Base-by-base conservation (phyloP, 2,888 invertebrate species). In the Noctua fimbriata region DNA sequence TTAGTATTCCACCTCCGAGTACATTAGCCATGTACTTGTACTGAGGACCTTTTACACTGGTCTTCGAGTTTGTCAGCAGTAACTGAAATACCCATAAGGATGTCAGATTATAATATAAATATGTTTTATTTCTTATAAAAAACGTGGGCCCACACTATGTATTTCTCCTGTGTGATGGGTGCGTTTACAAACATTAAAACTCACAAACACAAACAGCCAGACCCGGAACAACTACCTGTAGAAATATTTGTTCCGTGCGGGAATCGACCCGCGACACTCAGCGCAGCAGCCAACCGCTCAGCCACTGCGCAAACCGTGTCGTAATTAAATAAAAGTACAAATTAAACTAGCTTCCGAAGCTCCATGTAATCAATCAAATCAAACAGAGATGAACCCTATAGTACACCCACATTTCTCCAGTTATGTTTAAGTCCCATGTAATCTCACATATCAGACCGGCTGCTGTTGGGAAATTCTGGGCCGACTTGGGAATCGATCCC, bases 21-120 rank as follows among this genome's bases (percentile, higher is more conserved):
- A 94, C 66, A 47, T 94, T 91, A 6, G 91, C 90, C 94, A 96
- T 96, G 81, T 94, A 96, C 81, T 95, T 95, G 81, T 96, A 96
- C 69, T 93, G 94, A 3, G 95, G 95, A 10, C 96, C 96, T 88
- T 96, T 96, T 3, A 86, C 74, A 67, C 90, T 94, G 0, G 92
- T 93, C 79, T 95, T 95, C 2, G 91, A 77, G 72, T 87, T 95
- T 1, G 94, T 87, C 0, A 96, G 91, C 9, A 96, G 89, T 52
- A 89, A 60, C 96, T 96, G 91, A 92, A 93, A 78, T 52, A 67
- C 41, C 1, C 55, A 52, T 1, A 78, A 12, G 44, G 6, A 44
- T 12, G 44, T 44, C 44, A 44, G 44, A 41, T 32, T 32, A 32
- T 41, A 41, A 41, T 41, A 7, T 41, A 41, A 47, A 47, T 14